Conservation (phyloP, 2,888 invertebrate genomes). For the Helleia helle region DNA sequence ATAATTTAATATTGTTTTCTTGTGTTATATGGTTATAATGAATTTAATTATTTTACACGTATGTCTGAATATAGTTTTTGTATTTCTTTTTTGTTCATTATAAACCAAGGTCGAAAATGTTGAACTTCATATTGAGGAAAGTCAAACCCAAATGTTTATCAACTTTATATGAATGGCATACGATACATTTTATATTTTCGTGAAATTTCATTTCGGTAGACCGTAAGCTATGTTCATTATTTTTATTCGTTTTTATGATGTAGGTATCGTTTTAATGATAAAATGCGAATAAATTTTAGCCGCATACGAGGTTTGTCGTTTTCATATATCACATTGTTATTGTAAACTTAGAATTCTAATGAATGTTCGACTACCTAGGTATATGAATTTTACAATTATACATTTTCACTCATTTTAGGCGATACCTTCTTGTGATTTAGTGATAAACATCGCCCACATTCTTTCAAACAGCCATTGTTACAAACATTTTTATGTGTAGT, state of each 20-base stretch:
- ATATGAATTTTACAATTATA: too few relatives aligned
- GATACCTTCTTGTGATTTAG: too few relatives aligned
- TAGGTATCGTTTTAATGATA: slow-evolving; percentile 3
- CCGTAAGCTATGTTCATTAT: not conserved
- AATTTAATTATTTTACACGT: not conserved
- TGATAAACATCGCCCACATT: too few relatives aligned
- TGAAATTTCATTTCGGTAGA: not conserved
- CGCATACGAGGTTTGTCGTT: not conserved
- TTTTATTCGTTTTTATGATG: slow-evolving; percentile 1
- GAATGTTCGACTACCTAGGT: too few relatives aligned
- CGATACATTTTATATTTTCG: not conserved
- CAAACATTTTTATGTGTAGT: too few relatives aligned
- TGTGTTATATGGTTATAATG: slow-evolving; percentile 3
- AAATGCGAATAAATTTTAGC: not conserved
- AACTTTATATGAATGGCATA: not conserved
- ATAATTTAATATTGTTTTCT: too few relatives aligned
- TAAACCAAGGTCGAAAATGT: slow-evolving; percentile 9
- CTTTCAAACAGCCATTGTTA: too few relatives aligned
- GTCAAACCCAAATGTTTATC: slow-evolving; percentile 8
- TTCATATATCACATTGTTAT: not conserved
- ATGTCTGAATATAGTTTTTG: not conserved
- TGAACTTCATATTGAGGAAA: slow-evolving; percentile 10
- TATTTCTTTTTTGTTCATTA: slow-evolving; percentile 9
- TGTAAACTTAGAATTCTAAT: too few relatives aligned
- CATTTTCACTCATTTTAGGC: too few relatives aligned